These are phyloP conservation scores for Pachyseris speciosa DNA, from an alignment of 64 coral and sea anemone genomes.

Conservation along the genomic window DNA sequence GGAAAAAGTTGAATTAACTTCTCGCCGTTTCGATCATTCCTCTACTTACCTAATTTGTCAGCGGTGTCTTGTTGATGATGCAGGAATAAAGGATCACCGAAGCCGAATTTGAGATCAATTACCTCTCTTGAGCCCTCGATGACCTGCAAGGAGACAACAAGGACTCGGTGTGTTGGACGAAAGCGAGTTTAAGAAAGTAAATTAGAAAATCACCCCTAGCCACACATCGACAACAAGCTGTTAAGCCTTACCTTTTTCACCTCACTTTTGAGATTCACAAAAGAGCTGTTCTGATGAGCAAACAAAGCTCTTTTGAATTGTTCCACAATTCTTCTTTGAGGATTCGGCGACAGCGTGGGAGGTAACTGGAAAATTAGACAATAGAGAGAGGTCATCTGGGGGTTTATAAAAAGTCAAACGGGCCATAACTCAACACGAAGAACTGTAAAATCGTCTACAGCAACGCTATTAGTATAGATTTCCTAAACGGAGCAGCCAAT, in stretches of 20 bases:
- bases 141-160: slow-evolving; percentile 59
- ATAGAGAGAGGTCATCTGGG: not conserved
- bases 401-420: no score
- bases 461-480: no score
- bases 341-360: slow-evolving; percentile 84
- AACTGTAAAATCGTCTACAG: no score
- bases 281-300: slow-evolving; percentile 92
- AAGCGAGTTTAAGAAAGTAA: not conserved
- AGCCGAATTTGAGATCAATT: slow-evolving; percentile 90
- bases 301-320: slow-evolving; percentile 94
- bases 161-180: not conserved
- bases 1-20: not conserved
- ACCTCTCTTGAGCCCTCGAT: slow-evolving; percentile 92
- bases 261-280: slow-evolving; percentile 96
- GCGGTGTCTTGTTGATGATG: slow-evolving; percentile 73
- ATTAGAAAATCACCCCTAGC: not conserved
- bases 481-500: no score
- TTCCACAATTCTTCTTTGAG: slow-evolving; percentile 95
- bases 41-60: slow-evolving; percentile 78
- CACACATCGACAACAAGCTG: no score
- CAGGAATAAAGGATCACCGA: slow-evolving; percentile 73
- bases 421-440: no score
- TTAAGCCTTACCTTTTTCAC: slow-evolving; percentile 88
- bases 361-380: slow-evolving; percentile 77
- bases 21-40: no score